Base-by-base conservation (phyloP, 2,113 vertebrate genomes). In the Oncorhynchus nerka region DNA sequence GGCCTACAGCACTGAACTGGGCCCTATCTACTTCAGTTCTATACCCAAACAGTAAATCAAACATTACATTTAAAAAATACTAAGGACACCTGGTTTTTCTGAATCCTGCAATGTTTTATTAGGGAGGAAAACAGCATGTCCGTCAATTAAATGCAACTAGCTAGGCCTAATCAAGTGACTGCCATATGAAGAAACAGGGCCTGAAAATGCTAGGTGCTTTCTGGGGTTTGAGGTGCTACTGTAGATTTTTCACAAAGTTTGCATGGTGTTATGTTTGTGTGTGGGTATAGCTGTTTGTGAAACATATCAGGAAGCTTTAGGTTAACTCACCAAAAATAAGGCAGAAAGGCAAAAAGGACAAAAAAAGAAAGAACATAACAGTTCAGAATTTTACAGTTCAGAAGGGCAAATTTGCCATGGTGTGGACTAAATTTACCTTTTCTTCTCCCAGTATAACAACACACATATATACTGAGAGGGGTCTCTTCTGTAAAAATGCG, bases 361-460 rank as follows among this genome's bases (percentile, higher is more conserved):
- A 73, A 67, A 88, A 86, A 88, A 78, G 70, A 87, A 71, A 5
- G 86, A 88, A 75, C 87, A 92, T 87, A 74, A 90, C 32, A 75
- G 26, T 74, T 71, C 79, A 89, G 80, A 81, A 75, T 82, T 79
- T 85, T 62, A 88, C 79, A 89, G 79, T 64, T 71, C 11, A 76
- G 70, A 73, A 80, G 83, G 87, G 67, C 75, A 84, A 85, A 77
- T 86, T 87, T 83, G 87, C 80, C 88, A 87, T 88, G 88, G 84
- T 92, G 88, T 92, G 86, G 82, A 89, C 91, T 92, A 93, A 86
- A 94, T 92, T 94, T 94, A 94, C 94, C 94, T 94, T 92, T 88
- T 84, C 79, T 83, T 90, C 89, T 92, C 90, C 92, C 91, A 93
- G 91, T 90, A 91, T 93, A 92, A 92, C 90, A 93, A 94, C 92